Base-by-base conservation (phyloP, 2,797 vertebrate species). In the Orientallactaga sibirica region DNA sequence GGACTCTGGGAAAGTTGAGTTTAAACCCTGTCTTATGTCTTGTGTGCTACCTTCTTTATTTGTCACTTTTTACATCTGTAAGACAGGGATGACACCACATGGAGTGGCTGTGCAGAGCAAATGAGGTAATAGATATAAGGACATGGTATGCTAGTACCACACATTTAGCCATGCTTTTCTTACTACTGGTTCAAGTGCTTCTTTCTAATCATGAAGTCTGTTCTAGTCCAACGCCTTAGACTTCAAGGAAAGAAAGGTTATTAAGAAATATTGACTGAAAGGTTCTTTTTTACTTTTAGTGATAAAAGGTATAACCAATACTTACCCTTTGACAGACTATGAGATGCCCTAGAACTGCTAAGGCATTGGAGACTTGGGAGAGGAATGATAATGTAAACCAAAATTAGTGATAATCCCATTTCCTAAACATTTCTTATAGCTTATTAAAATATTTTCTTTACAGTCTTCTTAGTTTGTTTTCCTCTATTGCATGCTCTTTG, bases 371-470 rank as follows among this genome's bases (percentile, higher is more conserved):
- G 20, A 58, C 9, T 3, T 33, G 9, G 10, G 27, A n/a, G 0
- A 20, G 7, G 7, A 68, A 12, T 43, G n/a, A 67, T 20, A 9
- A 10, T 43, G 24, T 64, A 75, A 22, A 55, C 70, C 29, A 52
- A 86, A 93, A 79, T 74, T 7, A 73, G 20, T 19, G 11, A 58
- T 80, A 71, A 71, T 90, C 94, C 91, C 85, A 96, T 92, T 96
- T 97, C 96, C 92, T 93, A 97, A 97, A 97, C 90, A 95, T 96
- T 96, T 96, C 92, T 97, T 91, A 91, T 93, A 94, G 96, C 85
- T 96, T 94, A 91, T 96, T 97, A 48, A 97, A 98, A 97, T 97
- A 97, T 96, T 98, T 94, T 95, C 95, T 95, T n/a, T 96, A 95
- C 96, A 96, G 82, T 68, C 22, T 80, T 85, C 93, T 93, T 92